phyloP scores from a whole-genome alignment of 2,113 vertebrate species.

The Microcebus jonahi region DNA sequence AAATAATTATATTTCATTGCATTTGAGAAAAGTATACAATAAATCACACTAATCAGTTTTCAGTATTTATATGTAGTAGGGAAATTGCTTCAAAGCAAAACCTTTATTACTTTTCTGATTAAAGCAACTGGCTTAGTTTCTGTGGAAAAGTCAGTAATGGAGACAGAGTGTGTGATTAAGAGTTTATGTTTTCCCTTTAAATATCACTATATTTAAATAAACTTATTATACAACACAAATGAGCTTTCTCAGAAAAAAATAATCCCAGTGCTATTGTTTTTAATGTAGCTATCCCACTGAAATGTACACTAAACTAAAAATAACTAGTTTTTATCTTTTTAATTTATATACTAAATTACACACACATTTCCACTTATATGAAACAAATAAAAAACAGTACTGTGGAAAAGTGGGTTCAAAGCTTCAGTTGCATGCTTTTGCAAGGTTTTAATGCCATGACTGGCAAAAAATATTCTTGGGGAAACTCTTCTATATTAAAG shows the following conservation, averaged over 20 bases:
- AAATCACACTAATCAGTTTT: constrained; percentile 48
- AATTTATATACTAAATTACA: background rate
- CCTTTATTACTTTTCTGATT: constrained; percentile 31
- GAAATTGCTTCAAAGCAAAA: background rate
- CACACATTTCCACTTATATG: background rate
- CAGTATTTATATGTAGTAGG: background rate
- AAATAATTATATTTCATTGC: background rate
- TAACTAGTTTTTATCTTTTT: background rate
- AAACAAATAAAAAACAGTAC: background rate
- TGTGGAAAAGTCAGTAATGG: background rate
- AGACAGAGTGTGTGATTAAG: background rate
- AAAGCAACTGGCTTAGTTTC: background rate
- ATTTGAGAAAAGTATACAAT: constrained; percentile 45
- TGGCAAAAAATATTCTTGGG: background rate
- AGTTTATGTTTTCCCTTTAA: constrained; percentile 42
- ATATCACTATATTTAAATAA: constrained; percentile 13
- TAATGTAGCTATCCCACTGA: background rate
- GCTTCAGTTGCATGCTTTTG: background rate
- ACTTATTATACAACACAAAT: background rate
- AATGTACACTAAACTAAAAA: background rate
- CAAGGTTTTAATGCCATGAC: background rate
- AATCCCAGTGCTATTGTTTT: background rate
- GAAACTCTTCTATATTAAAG: background rate
- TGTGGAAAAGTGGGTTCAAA: background rate
- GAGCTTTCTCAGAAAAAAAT: background rate